Conservation (phyloP, 2,797 vertebrate genomes). For the Ctenochaetus hawaiiensis region DNA sequence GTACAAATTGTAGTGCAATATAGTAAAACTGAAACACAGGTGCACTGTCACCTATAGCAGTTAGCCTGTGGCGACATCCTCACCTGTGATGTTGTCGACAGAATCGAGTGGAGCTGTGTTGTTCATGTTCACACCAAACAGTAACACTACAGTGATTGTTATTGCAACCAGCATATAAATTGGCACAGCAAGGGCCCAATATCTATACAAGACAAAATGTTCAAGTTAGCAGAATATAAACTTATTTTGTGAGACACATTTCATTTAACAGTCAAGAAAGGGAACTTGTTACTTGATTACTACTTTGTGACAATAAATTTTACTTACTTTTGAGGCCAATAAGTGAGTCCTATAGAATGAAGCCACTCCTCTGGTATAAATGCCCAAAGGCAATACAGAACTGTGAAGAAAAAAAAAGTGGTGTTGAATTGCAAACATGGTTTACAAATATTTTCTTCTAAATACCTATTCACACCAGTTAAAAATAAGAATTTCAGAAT, state of each 20-base stretch:
- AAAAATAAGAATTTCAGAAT: not conserved
- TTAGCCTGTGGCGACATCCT: not conserved
- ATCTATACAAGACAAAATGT: constrained; percentile 80
- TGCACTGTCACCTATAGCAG: not conserved
- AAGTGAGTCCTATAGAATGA: constrained; percentile 92
- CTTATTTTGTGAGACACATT: not conserved
- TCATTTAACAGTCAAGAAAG: not conserved
- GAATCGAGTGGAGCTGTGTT: constrained; percentile 93
- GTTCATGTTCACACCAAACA: constrained; percentile 95
- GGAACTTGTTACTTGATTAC: accelerated
- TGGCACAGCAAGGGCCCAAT: constrained; percentile 94
- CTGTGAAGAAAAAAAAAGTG: constrained; percentile 71
- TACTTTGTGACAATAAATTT: not conserved
- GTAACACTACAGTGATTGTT: constrained; percentile 82
- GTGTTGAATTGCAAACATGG: not conserved
- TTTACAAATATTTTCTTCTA: not conserved
- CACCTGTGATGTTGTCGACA: constrained; percentile 93
- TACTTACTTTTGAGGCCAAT: constrained; percentile 98
- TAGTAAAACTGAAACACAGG: not conserved
- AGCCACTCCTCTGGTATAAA: constrained; percentile 94
- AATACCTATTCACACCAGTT: not conserved
- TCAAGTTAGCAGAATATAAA: not conserved
- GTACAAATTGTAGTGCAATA: not conserved
- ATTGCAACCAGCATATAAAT: constrained; percentile 91
- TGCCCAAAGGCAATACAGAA: constrained; percentile 94